phyloP scores from a whole-genome alignment of 2,113 vertebrate species.

The Melozone crissalis region DNA sequence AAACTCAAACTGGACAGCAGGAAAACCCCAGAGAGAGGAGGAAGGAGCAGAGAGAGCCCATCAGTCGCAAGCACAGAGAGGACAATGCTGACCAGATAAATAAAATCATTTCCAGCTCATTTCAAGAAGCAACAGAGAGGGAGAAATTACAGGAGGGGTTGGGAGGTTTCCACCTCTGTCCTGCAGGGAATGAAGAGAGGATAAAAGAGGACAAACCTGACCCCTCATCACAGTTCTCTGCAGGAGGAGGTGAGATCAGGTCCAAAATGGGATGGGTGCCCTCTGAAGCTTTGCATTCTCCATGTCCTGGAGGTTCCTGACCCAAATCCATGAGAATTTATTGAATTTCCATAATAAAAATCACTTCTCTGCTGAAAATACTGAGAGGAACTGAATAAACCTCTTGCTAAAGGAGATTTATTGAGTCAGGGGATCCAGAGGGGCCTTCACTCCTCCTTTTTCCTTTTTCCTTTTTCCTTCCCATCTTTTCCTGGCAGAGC shows the following conservation, averaged over 20 bases:
- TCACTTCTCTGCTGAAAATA: neutral
- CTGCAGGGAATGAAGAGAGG: neutral
- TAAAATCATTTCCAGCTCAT: neutral
- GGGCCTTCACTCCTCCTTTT: neutral
- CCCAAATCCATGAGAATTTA: constrained; percentile 13
- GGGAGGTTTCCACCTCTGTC: neutral
- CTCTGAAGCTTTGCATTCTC: constrained; percentile 17
- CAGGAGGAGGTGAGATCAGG: neutral
- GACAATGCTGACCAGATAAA: neutral
- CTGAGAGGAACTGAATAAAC: constrained; percentile 1
- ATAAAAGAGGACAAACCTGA: neutral
- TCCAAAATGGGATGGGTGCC: neutral
- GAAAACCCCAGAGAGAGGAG: neutral
- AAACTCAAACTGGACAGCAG: neutral
- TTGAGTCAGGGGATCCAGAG: neutral
- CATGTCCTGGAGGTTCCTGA: neutral
- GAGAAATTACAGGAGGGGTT: neutral
- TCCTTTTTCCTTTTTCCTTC: no score
- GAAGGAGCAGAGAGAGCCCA: neutral
- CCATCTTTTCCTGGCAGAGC: neutral
- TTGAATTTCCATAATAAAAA: neutral
- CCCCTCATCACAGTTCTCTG: neutral
- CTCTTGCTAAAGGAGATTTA: constrained; percentile 20
- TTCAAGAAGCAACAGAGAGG: neutral
- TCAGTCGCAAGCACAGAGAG: neutral